Evolutionary conservation across 2,113 vertebrate species (phyloP).

Genomic region (Caloenas nicobarica): DNA sequence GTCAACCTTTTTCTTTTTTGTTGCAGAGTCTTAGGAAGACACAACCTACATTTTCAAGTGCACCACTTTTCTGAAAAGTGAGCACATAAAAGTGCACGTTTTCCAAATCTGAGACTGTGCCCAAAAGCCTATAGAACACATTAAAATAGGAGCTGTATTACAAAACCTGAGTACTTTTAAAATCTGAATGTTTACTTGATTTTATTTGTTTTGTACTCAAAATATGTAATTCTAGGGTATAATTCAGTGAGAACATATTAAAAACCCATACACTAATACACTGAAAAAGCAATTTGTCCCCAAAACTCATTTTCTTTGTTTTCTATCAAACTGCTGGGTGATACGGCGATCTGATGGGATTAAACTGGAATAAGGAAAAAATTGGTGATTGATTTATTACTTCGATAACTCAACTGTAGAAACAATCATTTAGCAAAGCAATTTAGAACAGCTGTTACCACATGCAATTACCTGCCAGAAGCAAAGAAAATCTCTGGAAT

Average conservation of each 20-base stretch:
- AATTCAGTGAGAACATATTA: background rate
- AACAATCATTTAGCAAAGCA: slow-evolving; percentile 43
- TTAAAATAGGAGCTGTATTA: background rate
- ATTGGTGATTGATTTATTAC: slow-evolving; percentile 1
- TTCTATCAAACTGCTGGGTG: background rate
- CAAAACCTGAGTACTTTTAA: background rate
- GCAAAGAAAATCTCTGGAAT: background rate
- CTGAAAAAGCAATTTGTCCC: background rate
- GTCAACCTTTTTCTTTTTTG: background rate
- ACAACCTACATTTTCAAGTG: background rate
- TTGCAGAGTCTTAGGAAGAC: background rate
- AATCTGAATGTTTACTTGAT: background rate
- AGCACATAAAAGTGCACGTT: background rate
- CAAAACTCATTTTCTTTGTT: background rate
- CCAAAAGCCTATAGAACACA: background rate
- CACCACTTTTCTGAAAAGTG: background rate
- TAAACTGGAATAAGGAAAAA: slow-evolving; percentile 14
- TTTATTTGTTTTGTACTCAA: background rate
- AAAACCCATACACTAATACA: background rate
- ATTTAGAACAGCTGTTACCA: slow-evolving; percentile 12
- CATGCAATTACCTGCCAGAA: background rate
- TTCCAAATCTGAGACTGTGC: background rate
- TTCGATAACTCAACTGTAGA: background rate
- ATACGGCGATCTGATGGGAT: background rate
- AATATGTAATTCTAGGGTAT: background rate